A percentile compares a stretch with the other conserved stretches of the same genome.
Conservation (phyloP, 1,140 invertebrate species). For the Stegodyphus dumicola region DNA sequence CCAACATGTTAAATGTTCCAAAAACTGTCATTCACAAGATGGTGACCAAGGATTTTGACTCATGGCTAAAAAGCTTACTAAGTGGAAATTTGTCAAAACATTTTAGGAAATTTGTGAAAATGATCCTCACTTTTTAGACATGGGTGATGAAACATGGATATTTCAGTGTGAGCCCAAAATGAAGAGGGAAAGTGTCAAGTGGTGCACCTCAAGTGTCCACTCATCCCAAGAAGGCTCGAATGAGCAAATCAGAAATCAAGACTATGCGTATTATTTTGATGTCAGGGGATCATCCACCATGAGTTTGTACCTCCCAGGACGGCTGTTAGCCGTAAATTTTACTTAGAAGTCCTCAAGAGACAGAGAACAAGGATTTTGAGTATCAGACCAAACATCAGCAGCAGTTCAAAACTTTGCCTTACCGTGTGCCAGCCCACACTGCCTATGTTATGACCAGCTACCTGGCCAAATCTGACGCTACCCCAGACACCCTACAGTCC, state of each 20-base stretch:
- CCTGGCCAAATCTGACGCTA: slow-evolving; percentile 36
- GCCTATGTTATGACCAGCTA: not conserved
- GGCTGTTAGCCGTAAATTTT: slow-evolving; percentile 27
- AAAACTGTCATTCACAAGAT: not conserved
- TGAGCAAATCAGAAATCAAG: too few species aligned
- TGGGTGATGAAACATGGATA: too few species aligned
- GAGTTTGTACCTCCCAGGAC: slow-evolving; percentile 25
- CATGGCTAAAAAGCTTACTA: not conserved
- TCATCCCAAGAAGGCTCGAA: too few species aligned
- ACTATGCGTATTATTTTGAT: too few species aligned
- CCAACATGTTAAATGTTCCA: slow-evolving; percentile 10
- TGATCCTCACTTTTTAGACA: too few species aligned
- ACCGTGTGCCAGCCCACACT: slow-evolving; percentile 29
- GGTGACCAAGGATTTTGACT: slow-evolving; percentile 2
- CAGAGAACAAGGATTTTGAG: slow-evolving; percentile 26
- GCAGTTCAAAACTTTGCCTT: not conserved
- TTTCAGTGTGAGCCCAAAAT: not conserved
- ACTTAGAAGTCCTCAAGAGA: slow-evolving; percentile 29
- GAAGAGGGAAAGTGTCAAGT: not conserved
- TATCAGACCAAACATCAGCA: slow-evolving; percentile 20
- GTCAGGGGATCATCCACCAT: slow-evolving; percentile 25
- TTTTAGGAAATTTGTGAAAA: slow-evolving; percentile 8
- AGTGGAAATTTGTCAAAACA: slow-evolving; percentile 7
- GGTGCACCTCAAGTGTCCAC: not conserved
- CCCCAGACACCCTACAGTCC: too few species aligned